A percentile compares a stretch with the other conserved stretches of the same genome.
Conservation (phyloP, 1,140 invertebrate genomes). For the Thaumatotibia leucotreta region DNA sequence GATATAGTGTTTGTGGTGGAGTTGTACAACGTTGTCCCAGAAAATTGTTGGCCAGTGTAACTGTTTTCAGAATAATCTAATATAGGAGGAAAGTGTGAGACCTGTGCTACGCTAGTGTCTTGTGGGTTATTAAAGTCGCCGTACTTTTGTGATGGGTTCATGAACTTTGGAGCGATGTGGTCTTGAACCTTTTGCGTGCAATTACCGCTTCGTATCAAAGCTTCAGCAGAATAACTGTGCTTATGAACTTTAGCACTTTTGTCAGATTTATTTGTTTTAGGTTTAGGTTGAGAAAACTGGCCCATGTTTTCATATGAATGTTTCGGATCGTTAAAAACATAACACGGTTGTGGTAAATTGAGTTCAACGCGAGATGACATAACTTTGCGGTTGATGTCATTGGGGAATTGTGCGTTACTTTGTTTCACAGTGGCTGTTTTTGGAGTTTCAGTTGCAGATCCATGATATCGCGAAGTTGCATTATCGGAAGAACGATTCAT, state of each 20-base stretch:
- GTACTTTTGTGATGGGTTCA: constrained; percentile 53
- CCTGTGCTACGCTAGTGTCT: constrained; percentile 61
- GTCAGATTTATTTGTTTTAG: constrained; percentile 53
- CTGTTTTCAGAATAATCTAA: constrained; percentile 65
- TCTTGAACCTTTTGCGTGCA: constrained; percentile 60
- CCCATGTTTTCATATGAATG: constrained; percentile 46
- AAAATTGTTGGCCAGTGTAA: constrained; percentile 61
- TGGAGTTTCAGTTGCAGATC: constrained; percentile 35
- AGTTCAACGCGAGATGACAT: constrained; percentile 43
- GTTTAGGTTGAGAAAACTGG: constrained; percentile 51
- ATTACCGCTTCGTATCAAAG: constrained; percentile 59
- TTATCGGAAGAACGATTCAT: constrained; percentile 68
- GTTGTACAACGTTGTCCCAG: constrained; percentile 63
- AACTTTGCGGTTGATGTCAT: constrained; percentile 46
- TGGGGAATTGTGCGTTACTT: constrained; percentile 37
- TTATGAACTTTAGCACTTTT: constrained; percentile 62
- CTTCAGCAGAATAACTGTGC: constrained; percentile 67
- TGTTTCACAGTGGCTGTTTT: constrained; percentile 48
- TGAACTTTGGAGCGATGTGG: constrained; percentile 47
- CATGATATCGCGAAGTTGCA: constrained; percentile 49
- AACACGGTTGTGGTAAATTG: constrained; percentile 49
- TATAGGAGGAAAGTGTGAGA: constrained; percentile 66
- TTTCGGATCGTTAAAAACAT: constrained; percentile 60
- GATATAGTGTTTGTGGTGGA: constrained; percentile 67
- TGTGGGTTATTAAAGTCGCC: constrained; percentile 51